Base-by-base conservation (phyloP, 2,113 vertebrate genomes). In the Scomber scombrus region DNA sequence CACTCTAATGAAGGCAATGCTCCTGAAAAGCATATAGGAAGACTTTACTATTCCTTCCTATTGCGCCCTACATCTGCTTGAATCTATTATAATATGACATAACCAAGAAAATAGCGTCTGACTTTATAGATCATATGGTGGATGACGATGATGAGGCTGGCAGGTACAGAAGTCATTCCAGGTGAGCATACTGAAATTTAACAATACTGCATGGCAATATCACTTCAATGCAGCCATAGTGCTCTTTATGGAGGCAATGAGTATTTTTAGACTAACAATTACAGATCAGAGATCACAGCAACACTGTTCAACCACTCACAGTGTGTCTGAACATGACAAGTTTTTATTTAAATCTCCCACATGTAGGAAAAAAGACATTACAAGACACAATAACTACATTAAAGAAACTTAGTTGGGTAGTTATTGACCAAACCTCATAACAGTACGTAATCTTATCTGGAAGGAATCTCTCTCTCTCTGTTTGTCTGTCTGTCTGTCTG, bases 1-100 rank as follows among this genome's bases (percentile, higher is more conserved):
- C 29, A 66, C 21, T 14, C 63, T 84, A 84, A 89, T 75, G 72
- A 89, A 82, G 43, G 50, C 52, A 45, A 50, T 45, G 12, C 56
- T 68, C 45, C 23, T 23, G 14, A 70, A 81, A 73, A 9, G 19
- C 31, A 68, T 70, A 68, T 66, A 56, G 84, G 82, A 46, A 70
- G 70, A 75, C 34, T 70, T 71, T 29, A 65, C 47, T 9, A 70
- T 69, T 71, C 75, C 51, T 57, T 14, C 19, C 55, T 52, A 19
- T 52, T 85, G 63, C 68, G 31, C 54, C 45, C 3, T 15, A 29
- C 51, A 62, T 66, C 72, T 80, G 43, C 54, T 84, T 60, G 66
- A 60, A n/a, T 40, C 15, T 64, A n/a, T 43, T 68, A 69, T 9
- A 45, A 45, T 14, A 14, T 62, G 21, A 72, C n/a, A 75, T 52